These are phyloP conservation scores for Pimpla rufipes DNA, from an alignment of 2,888 invertebrate genomes.

Conservation along the genomic window DNA sequence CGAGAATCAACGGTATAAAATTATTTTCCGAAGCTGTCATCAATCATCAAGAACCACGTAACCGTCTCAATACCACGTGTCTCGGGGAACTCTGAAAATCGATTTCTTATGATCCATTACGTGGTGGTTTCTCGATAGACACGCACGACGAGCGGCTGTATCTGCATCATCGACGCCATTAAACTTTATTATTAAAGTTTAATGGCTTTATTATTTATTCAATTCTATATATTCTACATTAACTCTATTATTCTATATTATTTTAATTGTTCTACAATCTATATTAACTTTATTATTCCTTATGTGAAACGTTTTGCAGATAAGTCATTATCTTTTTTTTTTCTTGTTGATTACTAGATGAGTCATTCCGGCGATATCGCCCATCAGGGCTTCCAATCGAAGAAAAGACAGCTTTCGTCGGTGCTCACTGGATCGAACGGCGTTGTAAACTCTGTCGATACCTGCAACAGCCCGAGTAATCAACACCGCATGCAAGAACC, in stretches of 20 bases:
- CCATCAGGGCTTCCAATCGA: background rate
- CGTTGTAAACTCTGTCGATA: background rate
- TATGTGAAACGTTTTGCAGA: background rate
- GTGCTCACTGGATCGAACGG: background rate
- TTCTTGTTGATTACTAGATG: constrained; percentile 20
- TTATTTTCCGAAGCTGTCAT: background rate
- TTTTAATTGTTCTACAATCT: too few relatives aligned
- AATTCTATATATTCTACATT: too few relatives aligned
- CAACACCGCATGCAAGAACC: background rate
- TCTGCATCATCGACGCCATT: background rate
- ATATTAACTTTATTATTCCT: background rate
- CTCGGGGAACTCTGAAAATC: background rate
- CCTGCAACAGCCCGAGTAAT: background rate
- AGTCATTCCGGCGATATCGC: constrained; percentile 1
- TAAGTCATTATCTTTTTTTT: background rate
- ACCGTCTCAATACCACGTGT: background rate
- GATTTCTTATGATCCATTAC: background rate
- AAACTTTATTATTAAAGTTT: background rate
- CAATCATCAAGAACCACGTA: background rate
- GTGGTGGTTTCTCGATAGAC: background rate
- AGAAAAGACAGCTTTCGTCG: background rate
- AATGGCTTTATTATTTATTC: background rate
- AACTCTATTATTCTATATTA: too few relatives aligned
- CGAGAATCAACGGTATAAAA: background rate
- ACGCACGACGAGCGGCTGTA: background rate